Evolutionary conservation across 2,113 vertebrate genomes (phyloP).

Genomic region (Todiramphus saurophagus): DNA sequence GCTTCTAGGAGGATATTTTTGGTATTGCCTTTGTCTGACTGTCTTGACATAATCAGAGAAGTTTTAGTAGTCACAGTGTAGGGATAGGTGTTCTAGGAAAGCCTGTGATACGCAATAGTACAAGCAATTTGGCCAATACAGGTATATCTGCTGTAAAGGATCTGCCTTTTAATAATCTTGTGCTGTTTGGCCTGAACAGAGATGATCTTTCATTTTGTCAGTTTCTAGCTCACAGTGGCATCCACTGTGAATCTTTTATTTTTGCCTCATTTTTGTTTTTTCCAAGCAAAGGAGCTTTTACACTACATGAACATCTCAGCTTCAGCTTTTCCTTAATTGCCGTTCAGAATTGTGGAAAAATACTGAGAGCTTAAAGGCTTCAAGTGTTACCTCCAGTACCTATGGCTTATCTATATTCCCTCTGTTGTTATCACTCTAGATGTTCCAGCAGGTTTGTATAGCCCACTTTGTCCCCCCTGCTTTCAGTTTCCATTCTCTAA

Average conservation of each 20-base stretch:
- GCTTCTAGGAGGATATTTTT: neutral
- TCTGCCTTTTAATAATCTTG: neutral
- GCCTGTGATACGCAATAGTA: neutral
- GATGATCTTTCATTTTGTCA: neutral
- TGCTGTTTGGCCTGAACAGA: neutral
- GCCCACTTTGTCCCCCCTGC: rapidly evolving
- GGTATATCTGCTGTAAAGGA: neutral
- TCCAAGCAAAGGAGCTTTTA: neutral
- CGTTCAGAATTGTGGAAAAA: neutral
- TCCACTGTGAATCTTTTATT: neutral
- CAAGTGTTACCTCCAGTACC: neutral
- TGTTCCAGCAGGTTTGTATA: neutral
- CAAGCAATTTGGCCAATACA: neutral
- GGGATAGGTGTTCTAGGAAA: neutral
- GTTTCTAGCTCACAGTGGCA: neutral
- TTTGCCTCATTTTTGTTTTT: too few species aligned
- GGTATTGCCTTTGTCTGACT: neutral
- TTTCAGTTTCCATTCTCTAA: neutral
- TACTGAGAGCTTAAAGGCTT: neutral
- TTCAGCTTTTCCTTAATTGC: neutral
- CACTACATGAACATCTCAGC: neutral
- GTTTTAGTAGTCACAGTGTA: neutral
- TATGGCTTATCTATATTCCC: neutral
- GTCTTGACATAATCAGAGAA: neutral
- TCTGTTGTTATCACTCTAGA: neutral